phyloP scores from a whole-genome alignment of 2,113 vertebrate genomes.

The Oreochromis aureus region DNA sequence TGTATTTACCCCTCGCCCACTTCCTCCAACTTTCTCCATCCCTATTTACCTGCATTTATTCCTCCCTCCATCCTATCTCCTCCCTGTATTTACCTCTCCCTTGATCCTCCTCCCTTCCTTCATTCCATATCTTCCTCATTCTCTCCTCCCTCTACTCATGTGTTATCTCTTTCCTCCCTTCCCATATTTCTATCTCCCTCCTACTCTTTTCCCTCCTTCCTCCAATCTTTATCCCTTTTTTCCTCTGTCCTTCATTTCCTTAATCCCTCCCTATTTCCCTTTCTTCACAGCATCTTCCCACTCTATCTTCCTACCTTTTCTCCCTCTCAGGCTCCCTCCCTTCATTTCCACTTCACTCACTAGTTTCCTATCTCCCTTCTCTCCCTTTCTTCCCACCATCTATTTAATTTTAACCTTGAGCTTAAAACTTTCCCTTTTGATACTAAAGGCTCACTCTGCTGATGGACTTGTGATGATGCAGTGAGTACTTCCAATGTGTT shows the following conservation, averaged over 20 bases:
- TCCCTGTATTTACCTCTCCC: neutral
- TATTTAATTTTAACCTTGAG: neutral
- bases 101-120: neutral
- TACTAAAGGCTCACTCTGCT: neutral
- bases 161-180: neutral
- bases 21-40: neutral
- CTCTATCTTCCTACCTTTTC: neutral
- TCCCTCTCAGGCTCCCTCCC: neutral
- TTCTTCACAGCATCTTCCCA: neutral
- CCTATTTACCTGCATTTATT: neutral
- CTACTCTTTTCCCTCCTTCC: neutral
- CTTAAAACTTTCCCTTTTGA: neutral
- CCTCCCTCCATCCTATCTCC: neutral
- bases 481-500: neutral
- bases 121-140: neutral
- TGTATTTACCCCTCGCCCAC: neutral
- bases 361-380: neutral
- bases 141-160: neutral
- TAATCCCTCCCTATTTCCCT: neutral
- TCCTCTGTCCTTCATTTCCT: neutral
- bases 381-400: neutral
- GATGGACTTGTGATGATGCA: neutral
- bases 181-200: neutral
- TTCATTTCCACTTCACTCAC: neutral
- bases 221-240: neutral